A percentile compares a stretch with the other conserved stretches of the same genome.
phyloP scores from a whole-genome alignment of 2,888 invertebrate genomes.

The Meiosimyza platycephala region DNA sequence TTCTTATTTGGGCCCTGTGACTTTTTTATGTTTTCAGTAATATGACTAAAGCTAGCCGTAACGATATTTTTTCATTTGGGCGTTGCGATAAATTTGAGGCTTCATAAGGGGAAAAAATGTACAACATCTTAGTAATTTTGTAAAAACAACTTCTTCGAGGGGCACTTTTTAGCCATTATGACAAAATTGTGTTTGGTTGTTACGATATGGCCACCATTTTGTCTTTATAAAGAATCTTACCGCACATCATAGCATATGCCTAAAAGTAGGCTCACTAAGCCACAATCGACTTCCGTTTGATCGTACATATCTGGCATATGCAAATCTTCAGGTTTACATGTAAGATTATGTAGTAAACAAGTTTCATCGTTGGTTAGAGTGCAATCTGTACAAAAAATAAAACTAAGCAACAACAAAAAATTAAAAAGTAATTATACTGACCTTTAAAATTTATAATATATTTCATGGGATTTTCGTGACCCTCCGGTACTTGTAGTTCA shows the following conservation, averaged over 20 bases:
- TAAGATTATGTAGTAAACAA: constrained; percentile 57
- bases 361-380: constrained; percentile 58
- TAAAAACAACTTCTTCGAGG: no score
- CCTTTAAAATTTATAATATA: constrained; percentile 57
- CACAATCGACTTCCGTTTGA: constrained; percentile 59
- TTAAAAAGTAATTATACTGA: constrained; percentile 32
- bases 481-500: constrained; percentile 63
- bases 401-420: background rate
- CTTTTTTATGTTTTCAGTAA: no score
- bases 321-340: constrained; percentile 46
- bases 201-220: background rate
- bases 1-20: no score
- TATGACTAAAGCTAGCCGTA: no score
- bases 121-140: no score
- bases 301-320: constrained; percentile 45
- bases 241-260: constrained; percentile 65
- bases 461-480: constrained; percentile 62
- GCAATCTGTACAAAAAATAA: constrained; percentile 46
- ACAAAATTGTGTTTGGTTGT: background rate
- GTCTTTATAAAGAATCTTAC: constrained; percentile 39
- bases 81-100: no score
- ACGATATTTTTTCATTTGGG: no score
- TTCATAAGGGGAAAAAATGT: no score
- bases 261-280: constrained; percentile 61
- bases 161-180: background rate